phyloP scores from a whole-genome alignment of 2,797 vertebrate genomes.

The Lepilemur septentrionalis region DNA sequence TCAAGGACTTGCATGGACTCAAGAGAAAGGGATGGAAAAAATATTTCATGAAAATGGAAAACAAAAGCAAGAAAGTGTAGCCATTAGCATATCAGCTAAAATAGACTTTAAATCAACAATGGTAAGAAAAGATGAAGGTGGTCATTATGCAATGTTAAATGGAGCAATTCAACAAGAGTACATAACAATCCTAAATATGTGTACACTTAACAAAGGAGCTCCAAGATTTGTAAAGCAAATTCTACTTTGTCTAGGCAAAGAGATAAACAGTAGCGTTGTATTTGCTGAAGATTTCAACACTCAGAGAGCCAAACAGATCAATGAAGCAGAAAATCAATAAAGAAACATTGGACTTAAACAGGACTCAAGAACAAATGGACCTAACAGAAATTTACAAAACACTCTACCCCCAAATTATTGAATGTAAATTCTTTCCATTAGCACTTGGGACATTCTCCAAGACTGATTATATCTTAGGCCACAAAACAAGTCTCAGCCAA shows the following conservation, averaged over 20 bases:
- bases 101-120: neutral
- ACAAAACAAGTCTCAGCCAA: neutral
- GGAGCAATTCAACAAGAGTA: neutral
- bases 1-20: neutral
- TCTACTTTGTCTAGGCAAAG: neutral
- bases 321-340: neutral
- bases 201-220: neutral
- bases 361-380: neutral
- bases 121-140: neutral
- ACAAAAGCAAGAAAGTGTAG: neutral
- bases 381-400: neutral
- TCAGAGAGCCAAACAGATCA: neutral
- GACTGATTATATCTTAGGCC: neutral
- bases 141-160: neutral
- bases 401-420: neutral
- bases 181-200: neutral
- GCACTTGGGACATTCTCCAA: neutral
- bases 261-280: neutral
- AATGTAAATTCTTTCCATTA: neutral
- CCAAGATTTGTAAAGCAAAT: neutral
- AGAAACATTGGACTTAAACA: neutral
- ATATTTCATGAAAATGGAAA: neutral
- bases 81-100: neutral
- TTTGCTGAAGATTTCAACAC: neutral
- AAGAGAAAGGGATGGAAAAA: neutral